These are phyloP conservation scores for Malacoraja senta DNA, from an alignment of 2,797 vertebrate genomes.

Conservation along the genomic window DNA sequence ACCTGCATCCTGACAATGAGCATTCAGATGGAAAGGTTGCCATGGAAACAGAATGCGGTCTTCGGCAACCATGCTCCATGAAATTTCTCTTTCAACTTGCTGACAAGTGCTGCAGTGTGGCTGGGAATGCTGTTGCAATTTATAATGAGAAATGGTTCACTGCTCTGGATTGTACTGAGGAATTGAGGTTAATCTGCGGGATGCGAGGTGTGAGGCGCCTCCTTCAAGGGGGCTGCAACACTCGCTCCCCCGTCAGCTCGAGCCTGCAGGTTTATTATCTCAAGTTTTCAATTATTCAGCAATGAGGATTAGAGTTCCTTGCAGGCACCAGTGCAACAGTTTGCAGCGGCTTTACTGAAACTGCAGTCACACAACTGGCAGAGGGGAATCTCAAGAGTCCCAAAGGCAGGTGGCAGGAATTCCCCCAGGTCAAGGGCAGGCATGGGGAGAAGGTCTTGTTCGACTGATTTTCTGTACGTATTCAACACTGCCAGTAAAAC, in stretches of 20 bases:
- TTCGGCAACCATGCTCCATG: not conserved
- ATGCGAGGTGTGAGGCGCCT: not conserved
- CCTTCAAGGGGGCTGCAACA: not conserved
- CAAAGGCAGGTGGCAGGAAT: not conserved
- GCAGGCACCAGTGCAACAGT: not conserved
- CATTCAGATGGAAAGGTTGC: not conserved
- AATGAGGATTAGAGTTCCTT: not conserved
- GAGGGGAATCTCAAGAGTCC: not conserved
- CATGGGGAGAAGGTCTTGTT: not conserved
- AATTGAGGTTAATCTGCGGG: constrained; percentile 4
- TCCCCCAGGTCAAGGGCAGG: not conserved
- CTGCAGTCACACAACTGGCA: not conserved
- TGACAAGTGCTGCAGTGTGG: not conserved
- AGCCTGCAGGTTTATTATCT: not conserved
- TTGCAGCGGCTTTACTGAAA: not conserved
- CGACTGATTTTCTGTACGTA: not conserved
- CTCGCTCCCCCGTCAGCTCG: not conserved
- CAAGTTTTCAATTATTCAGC: not conserved
- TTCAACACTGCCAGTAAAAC: not conserved
- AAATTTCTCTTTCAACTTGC: not conserved
- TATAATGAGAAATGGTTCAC: not conserved
- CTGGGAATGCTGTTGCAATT: not conserved
- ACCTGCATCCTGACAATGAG: not conserved
- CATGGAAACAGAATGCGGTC: constrained; percentile 1
- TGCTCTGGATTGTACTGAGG: not conserved